A percentile compares a stretch with the other conserved stretches of the same genome.
phyloP scores from a whole-genome alignment of 1,140 invertebrate genomes.

The Metaphire vulgaris region DNA sequence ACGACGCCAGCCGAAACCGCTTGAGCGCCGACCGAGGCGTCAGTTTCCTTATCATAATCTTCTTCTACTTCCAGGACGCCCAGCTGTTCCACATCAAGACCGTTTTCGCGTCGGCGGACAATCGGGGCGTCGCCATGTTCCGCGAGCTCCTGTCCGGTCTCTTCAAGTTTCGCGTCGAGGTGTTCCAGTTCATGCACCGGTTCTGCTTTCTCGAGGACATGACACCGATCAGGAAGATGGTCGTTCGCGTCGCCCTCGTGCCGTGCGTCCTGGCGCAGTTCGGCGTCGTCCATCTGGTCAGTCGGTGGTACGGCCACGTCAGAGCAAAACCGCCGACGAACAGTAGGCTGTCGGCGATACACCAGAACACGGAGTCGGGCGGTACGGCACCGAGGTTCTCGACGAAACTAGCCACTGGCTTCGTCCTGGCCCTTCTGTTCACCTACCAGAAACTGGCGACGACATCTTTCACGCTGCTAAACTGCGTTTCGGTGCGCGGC shows the following conservation, averaged over 20 bases:
- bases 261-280: constrained; percentile 23
- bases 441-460: constrained; percentile 18
- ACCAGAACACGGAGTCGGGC: too few species aligned
- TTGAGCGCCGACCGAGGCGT: constrained; percentile 18
- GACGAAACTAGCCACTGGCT: not conserved
- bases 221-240: constrained; percentile 20
- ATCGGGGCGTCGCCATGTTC: constrained; percentile 14
- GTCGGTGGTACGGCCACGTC: constrained; percentile 13
- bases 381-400: too few species aligned
- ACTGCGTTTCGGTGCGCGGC: constrained; percentile 18
- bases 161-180: too few species aligned
- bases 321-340: too few species aligned
- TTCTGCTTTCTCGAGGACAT: constrained; percentile 24
- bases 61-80: too few species aligned
- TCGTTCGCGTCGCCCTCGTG: constrained; percentile 11
- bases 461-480: constrained; percentile 18
- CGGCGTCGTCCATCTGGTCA: constrained; percentile 20
- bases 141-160: constrained; percentile 20
- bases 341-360: too few species aligned
- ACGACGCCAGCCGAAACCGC: not conserved
- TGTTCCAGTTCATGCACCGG: too few species aligned
- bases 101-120: constrained; percentile 21
- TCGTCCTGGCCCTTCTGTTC: constrained; percentile 22
- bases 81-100: constrained; percentile 26
- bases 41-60: constrained; percentile 28